These are phyloP conservation scores for Vulpes vulpes DNA, from an alignment of 2,113 vertebrate species.

Conservation along the genomic window DNA sequence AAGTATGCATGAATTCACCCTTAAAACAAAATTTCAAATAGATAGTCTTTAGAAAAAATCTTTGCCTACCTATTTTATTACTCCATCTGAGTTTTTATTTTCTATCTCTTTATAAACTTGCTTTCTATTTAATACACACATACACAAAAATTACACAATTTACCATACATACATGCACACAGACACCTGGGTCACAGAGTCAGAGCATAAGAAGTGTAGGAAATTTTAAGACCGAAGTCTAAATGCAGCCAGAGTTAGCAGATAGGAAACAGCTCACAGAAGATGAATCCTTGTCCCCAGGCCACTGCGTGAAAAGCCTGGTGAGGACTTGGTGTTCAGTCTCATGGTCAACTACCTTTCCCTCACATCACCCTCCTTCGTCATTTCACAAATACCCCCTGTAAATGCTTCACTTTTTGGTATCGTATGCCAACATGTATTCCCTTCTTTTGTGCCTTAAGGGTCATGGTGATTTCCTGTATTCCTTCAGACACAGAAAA, in stretches of 20 bases:
- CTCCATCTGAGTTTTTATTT: conserved; percentile 51
- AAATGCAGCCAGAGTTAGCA: neutral
- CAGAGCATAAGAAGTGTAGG: neutral
- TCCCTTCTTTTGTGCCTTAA: neutral
- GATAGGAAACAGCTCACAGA: neutral
- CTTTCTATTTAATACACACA: conserved; percentile 56
- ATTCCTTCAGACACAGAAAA: neutral
- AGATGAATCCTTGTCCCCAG: neutral
- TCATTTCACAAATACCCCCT: neutral
- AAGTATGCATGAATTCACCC: neutral
- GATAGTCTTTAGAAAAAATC: neutral
- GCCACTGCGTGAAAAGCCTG: neutral
- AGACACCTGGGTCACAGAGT: neutral
- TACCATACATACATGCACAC: neutral
- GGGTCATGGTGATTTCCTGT: neutral
- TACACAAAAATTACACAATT: neutral
- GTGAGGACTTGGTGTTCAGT: neutral
- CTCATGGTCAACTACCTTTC: neutral
- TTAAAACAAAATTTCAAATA: conserved; percentile 47
- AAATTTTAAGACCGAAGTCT: neutral
- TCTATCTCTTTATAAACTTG: conserved; percentile 60
- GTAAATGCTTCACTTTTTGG: neutral
- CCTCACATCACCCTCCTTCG: neutral
- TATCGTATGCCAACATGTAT: neutral
- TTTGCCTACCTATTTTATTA: conserved; percentile 36